Conservation (phyloP, 1,140 invertebrate genomes). For the Carposina sasakii region DNA sequence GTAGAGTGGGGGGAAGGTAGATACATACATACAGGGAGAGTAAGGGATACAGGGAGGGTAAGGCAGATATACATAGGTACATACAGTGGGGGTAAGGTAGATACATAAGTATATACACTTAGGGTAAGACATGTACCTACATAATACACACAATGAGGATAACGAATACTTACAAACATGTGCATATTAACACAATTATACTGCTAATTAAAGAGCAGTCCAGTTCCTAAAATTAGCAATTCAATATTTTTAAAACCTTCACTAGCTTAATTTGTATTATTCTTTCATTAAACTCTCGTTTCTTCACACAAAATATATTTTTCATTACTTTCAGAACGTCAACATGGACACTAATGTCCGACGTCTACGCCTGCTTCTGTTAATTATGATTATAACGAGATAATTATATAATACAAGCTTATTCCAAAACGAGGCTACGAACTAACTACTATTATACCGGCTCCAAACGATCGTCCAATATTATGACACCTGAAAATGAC, state of each 20-base stretch:
- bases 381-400: too few relatives aligned
- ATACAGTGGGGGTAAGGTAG: too few relatives aligned
- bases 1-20: background rate
- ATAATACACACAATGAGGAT: too few relatives aligned
- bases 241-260: background rate
- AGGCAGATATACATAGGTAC: too few relatives aligned
- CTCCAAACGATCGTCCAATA: background rate
- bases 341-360: slow-evolving; percentile 49
- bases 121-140: too few relatives aligned
- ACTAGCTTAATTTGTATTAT: background rate
- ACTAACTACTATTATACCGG: background rate
- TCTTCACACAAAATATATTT: background rate
- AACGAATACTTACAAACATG: too few relatives aligned
- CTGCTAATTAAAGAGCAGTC: background rate
- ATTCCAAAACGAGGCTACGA: background rate
- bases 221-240: background rate
- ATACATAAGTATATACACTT: too few relatives aligned
- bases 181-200: background rate
- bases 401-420: too few relatives aligned
- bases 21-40: background rate
- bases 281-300: background rate
- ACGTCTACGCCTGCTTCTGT: slow-evolving; percentile 61
- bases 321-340: slow-evolving; percentile 19
- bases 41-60: background rate
- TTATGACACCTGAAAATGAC: background rate